phyloP scores from a whole-genome alignment of 2,888 invertebrate genomes.

The Ectemnius lituratus region DNA sequence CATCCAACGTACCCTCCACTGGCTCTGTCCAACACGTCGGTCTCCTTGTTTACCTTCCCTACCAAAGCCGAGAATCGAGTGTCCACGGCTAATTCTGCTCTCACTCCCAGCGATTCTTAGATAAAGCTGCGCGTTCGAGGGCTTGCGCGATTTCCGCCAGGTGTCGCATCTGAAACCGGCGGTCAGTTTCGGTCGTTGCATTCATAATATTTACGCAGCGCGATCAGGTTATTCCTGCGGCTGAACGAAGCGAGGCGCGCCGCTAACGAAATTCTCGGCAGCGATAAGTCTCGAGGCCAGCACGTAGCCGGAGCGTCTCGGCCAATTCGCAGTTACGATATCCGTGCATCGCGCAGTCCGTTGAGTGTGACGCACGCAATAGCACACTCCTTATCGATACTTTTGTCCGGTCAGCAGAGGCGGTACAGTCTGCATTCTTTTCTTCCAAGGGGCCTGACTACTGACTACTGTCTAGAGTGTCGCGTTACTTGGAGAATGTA shows the following conservation, averaged over 20 bases:
- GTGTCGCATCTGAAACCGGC: too few relatives aligned
- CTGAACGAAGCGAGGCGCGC: conserved; percentile 64
- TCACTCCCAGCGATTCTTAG: too few relatives aligned
- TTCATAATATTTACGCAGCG: conserved; percentile 50
- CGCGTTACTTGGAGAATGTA: too few relatives aligned
- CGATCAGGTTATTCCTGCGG: conserved; percentile 52
- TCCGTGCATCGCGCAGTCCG: conserved; percentile 13
- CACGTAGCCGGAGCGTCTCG: conserved; percentile 34
- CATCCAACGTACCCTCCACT: too few relatives aligned
- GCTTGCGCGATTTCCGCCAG: too few relatives aligned
- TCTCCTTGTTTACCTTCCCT: too few relatives aligned
- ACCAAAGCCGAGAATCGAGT: too few relatives aligned
- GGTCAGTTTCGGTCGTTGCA: conserved; percentile 20
- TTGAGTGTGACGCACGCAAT: not conserved
- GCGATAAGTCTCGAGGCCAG: conserved; percentile 48
- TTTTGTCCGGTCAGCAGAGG: not conserved
- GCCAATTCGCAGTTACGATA: conserved; percentile 40
- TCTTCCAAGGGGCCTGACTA: too few relatives aligned
- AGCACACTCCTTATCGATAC: not conserved
- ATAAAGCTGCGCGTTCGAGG: too few relatives aligned
- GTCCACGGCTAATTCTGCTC: too few relatives aligned
- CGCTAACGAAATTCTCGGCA: conserved; percentile 62
- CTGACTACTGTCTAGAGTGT: too few relatives aligned
- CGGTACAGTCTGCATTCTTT: not conserved
- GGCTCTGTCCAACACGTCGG: too few relatives aligned